Conservation (phyloP, 1,140 invertebrate genomes). For the Aricia agestis region DNA sequence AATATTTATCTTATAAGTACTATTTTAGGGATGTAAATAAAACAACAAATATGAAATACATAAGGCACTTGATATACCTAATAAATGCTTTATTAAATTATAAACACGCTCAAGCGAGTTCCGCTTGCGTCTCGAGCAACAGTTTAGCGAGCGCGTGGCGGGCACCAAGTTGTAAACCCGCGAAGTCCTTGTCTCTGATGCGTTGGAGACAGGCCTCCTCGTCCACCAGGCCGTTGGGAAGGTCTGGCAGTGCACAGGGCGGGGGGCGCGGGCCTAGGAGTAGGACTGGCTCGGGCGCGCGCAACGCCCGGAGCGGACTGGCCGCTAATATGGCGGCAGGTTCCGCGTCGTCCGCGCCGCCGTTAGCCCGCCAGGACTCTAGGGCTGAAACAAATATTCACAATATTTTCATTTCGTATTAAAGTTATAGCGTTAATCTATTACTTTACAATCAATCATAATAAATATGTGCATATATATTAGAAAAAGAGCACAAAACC, state of each 20-base stretch:
- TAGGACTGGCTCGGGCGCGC: conserved; percentile 59
- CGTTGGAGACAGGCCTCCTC: conserved; percentile 40
- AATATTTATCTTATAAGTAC: too few species aligned
- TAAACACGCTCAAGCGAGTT: conserved; percentile 23
- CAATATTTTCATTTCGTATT: conserved; percentile 44
- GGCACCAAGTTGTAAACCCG: conserved; percentile 79
- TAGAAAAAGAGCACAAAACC: too few species aligned
- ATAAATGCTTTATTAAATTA: neutral
- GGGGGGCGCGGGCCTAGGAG: conserved; percentile 23
- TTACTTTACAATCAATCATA: too few species aligned
- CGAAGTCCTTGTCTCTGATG: conserved; percentile 69
- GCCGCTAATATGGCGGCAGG: conserved; percentile 81
- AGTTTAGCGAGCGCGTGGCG: conserved; percentile 74
- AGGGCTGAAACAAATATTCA: conserved; percentile 23
- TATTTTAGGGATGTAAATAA: too few species aligned
- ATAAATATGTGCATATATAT: too few species aligned
- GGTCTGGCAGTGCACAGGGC: conserved; percentile 34
- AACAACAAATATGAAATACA: neutral
- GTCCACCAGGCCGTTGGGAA: conserved; percentile 17
- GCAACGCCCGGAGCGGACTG: conserved; percentile 75
- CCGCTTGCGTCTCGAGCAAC: conserved; percentile 72
- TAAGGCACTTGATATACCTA: neutral
- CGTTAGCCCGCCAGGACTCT: conserved; percentile 22
- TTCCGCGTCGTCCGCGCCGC: conserved; percentile 54
- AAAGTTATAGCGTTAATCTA: neutral